Percentiles rank a stretch among this genome's conserved stretches.
Evolutionary conservation across 1,140 invertebrate genomes (phyloP).

Genomic region (Matsumurasca onukii): DNA sequence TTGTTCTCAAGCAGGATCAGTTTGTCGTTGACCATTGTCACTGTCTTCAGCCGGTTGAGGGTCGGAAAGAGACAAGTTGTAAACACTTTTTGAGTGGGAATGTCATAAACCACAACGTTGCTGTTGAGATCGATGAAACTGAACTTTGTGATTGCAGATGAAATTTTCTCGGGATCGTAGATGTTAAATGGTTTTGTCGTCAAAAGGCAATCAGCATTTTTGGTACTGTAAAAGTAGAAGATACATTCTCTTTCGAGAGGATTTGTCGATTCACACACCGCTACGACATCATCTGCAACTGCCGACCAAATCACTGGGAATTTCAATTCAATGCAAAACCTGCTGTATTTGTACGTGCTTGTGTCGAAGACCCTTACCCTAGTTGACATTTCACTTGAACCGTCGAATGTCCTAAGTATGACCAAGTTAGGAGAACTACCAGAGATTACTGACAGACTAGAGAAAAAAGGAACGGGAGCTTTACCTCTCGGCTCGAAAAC

Average conservation of each 20-base stretch:
- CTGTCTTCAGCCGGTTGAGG: constrained; percentile 2
- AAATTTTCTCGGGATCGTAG: constrained; percentile 18
- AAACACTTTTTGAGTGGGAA: constrained; percentile 3
- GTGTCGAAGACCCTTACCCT: constrained; percentile 2
- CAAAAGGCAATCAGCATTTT: not conserved
- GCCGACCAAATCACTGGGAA: not conserved
- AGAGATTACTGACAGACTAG: not conserved
- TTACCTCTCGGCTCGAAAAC: constrained; percentile 3
- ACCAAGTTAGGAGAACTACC: not conserved
- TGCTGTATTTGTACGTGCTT: not conserved
- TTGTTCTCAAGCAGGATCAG: constrained; percentile 10
- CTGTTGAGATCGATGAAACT: constrained; percentile 15
- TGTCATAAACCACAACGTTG: constrained; percentile 1
- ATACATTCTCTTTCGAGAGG: constrained; percentile 9
- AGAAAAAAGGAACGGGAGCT: not conserved
- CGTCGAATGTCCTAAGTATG: not conserved
- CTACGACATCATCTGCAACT: constrained; percentile 1
- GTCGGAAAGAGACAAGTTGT: not conserved
- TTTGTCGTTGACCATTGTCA: constrained; percentile 8
- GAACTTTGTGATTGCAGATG: not conserved
- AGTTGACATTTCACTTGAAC: not conserved
- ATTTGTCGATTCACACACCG: not conserved
- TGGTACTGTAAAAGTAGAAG: not conserved
- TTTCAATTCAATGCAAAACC: not conserved
- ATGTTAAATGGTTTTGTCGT: not conserved